A percentile compares a stretch with the other conserved stretches of the same genome.
Evolutionary conservation across 2,797 vertebrate genomes (phyloP).

Genomic region (Melopsittacus undulatus): DNA sequence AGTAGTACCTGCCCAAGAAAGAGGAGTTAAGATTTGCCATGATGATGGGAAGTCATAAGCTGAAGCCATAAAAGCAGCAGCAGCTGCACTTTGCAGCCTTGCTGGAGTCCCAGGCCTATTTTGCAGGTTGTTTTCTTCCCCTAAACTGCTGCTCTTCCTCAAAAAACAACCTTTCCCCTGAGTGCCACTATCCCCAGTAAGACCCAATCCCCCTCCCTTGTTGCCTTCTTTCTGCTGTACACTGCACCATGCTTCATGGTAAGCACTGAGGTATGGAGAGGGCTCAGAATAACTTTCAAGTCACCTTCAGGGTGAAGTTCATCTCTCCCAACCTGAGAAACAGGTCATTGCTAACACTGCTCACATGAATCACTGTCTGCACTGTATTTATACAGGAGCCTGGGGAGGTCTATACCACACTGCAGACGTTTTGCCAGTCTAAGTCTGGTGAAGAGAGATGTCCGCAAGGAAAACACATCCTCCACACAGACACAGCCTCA

Average conservation of each 20-base stretch:
- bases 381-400: background rate
- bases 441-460: background rate
- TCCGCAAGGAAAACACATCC: accelerated
- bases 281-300: background rate
- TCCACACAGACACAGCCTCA: accelerated
- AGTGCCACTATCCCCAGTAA: background rate
- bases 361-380: background rate
- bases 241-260: accelerated
- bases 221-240: background rate
- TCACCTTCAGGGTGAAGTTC: conserved; percentile 17
- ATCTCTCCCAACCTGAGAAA: background rate
- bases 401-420: background rate
- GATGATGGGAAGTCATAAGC: background rate
- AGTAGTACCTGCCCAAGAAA: background rate
- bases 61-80: background rate
- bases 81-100: background rate
- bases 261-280: background rate
- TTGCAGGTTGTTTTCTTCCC: background rate
- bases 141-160: background rate
- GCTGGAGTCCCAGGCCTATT: background rate
- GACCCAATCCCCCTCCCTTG: background rate
- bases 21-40: background rate
- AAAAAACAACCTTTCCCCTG: background rate
- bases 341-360: background rate
- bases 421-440: background rate